These are phyloP conservation scores for Alfaro cultratus DNA, from an alignment of 2,797 vertebrate species.

Conservation along the genomic window DNA sequence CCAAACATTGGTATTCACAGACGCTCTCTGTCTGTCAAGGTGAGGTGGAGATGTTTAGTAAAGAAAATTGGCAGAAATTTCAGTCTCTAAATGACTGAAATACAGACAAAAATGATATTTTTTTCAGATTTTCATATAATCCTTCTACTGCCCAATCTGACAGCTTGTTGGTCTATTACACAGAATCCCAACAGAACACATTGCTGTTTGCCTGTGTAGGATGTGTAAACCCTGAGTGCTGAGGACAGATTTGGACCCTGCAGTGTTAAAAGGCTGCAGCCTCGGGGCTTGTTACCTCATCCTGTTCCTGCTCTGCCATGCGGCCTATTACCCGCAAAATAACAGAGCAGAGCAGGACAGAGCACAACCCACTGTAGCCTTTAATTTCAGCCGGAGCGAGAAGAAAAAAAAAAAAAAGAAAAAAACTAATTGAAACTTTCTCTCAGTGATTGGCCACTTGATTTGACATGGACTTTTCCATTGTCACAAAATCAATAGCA, in stretches of 20 bases:
- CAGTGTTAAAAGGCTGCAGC: constrained; percentile 18
- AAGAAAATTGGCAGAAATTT: background rate
- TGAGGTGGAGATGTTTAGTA: background rate
- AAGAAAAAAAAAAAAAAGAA: constrained; percentile 19
- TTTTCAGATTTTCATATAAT: background rate
- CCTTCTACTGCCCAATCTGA: background rate
- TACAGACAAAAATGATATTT: background rate
- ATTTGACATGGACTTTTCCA: constrained; percentile 87
- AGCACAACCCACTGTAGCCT: constrained; percentile 59
- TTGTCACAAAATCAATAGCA: constrained; percentile 95
- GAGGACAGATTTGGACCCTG: constrained; percentile 8
- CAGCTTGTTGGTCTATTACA: background rate
- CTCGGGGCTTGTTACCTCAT: constrained; percentile 29
- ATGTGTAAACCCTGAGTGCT: constrained; percentile 8
- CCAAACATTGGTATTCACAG: background rate
- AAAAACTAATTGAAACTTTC: constrained; percentile 89
- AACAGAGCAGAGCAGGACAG: constrained; percentile 39
- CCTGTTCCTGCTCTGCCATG: constrained; percentile 29
- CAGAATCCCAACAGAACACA: background rate
- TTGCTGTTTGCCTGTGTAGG: constrained; percentile 8
- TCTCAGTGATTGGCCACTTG: constrained; percentile 70
- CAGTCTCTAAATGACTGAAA: background rate
- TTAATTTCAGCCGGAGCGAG: constrained; percentile 67
- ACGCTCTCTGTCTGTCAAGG: background rate
- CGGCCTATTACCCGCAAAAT: constrained; percentile 51